phyloP scores from a whole-genome alignment of 2,113 vertebrate genomes.

The Bos taurus region DNA sequence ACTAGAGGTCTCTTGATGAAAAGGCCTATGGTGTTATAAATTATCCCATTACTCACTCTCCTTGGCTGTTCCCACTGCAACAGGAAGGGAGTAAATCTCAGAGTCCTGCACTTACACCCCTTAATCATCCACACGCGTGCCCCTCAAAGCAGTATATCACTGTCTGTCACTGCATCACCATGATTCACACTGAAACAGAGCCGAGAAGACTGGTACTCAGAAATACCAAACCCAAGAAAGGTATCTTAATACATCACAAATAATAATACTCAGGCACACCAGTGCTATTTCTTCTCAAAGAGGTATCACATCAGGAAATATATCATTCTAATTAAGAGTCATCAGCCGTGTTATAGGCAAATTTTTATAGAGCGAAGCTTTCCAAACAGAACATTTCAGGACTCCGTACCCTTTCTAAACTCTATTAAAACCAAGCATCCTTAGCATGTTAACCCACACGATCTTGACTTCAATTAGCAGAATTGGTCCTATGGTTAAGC shows the following conservation, averaged over 20 bases:
- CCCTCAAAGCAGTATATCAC: slow-evolving; percentile 56
- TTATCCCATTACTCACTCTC: slow-evolving; percentile 67
- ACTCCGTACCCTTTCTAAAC: slow-evolving; percentile 32
- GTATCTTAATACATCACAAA: slow-evolving; percentile 12
- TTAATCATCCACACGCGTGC: slow-evolving; percentile 51
- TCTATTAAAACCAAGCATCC: slow-evolving; percentile 55
- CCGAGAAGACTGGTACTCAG: slow-evolving; percentile 29
- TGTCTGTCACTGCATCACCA: not conserved
- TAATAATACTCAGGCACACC: not conserved
- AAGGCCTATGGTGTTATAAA: slow-evolving; percentile 51
- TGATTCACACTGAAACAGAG: slow-evolving; percentile 65
- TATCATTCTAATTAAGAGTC: slow-evolving; percentile 21
- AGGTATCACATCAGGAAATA: not conserved
- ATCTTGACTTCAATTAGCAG: slow-evolving; percentile 42
- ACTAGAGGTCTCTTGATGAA: slow-evolving; percentile 52
- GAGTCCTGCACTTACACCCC: slow-evolving; percentile 44
- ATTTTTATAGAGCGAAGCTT: slow-evolving; percentile 25
- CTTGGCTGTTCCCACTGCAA: slow-evolving; percentile 24
- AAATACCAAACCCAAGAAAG: not conserved
- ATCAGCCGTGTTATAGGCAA: not conserved
- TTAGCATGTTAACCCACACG: not conserved
- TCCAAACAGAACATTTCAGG: slow-evolving; percentile 13
- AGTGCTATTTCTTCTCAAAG: not conserved
- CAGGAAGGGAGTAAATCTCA: slow-evolving; percentile 69
- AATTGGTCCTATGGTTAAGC: not conserved